Conservation (phyloP, 2,888 invertebrate species). For the Seira sanloemensis region DNA sequence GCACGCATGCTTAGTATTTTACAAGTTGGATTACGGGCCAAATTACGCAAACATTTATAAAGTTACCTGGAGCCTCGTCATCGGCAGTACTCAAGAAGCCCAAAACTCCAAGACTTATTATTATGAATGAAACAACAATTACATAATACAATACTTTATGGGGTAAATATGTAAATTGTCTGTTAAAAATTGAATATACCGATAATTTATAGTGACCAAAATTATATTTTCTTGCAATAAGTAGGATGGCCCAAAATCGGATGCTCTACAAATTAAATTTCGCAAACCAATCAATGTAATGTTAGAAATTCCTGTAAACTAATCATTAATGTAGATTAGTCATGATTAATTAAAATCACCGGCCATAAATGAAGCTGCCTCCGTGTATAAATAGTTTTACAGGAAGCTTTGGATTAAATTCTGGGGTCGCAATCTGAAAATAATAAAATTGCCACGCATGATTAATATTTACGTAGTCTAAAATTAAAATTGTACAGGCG, state of each 20-base stretch:
- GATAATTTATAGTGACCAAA: conserved; percentile 49
- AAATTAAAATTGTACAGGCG: not conserved
- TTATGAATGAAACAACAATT: no score
- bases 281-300: not conserved
- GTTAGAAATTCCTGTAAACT: not conserved
- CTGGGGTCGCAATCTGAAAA: conserved; percentile 26
- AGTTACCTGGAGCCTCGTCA: conserved; percentile 34
- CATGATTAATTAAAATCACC: no score
- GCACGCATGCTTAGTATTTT: not conserved
- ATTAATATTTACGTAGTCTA: not conserved
- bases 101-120: conserved; percentile 8
- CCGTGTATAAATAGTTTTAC: conserved; percentile 63
- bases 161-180: not conserved
- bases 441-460: conserved; percentile 1
- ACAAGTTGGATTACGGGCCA: not conserved
- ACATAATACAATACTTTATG: no score
- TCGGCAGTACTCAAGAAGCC: conserved; percentile 50
- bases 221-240: conserved; percentile 49
- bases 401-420: conserved; percentile 39
- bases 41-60: not conserved
- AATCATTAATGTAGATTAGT: not conserved
- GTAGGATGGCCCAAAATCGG: conserved; percentile 47
- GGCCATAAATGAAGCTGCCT: conserved; percentile 55
- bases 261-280: conserved; percentile 37
- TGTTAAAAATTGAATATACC: not conserved